Evolutionary conservation across 2,888 invertebrate species (phyloP).

Genomic region (Meandrusa payeni): DNA sequence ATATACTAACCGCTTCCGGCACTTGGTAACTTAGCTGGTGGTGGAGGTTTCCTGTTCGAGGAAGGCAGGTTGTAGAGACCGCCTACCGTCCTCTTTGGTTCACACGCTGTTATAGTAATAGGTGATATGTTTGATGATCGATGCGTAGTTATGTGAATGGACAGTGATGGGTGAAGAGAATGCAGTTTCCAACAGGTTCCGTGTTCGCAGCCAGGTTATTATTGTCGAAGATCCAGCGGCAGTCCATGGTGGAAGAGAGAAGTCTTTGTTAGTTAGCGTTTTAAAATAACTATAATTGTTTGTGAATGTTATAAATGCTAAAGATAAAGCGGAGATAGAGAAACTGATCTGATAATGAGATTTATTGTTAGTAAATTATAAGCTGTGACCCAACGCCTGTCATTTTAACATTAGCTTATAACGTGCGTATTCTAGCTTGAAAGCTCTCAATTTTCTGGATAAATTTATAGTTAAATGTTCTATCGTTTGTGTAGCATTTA

Average conservation of each 20-base stretch:
- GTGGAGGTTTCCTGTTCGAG: constrained; percentile 63
- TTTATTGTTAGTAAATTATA: too few species aligned
- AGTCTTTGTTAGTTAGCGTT: constrained; percentile 20
- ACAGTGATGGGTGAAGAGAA: constrained; percentile 8
- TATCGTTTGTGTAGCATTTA: too few species aligned
- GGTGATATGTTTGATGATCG: constrained; percentile 6
- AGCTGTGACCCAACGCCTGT: too few species aligned
- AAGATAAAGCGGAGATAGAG: too few species aligned
- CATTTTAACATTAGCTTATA: too few species aligned
- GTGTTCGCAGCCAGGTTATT: constrained; percentile 10
- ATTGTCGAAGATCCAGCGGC: constrained; percentile 25
- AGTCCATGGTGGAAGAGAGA: constrained; percentile 24
- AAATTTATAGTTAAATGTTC: too few species aligned
- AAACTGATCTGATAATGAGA: too few species aligned
- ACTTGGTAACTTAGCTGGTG: constrained; percentile 56
- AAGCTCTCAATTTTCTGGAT: too few species aligned
- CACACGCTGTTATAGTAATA: constrained; percentile 47
- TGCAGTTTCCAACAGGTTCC: background rate
- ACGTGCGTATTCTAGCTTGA: too few species aligned
- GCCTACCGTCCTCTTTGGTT: constrained; percentile 57
- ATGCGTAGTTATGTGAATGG: constrained; percentile 6
- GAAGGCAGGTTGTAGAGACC: constrained; percentile 63
- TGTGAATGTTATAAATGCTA: too few species aligned
- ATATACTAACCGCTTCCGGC: constrained; percentile 55
- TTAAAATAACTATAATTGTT: too few species aligned